Evolutionary conservation across 1,140 invertebrate species (phyloP).

Genomic region (Platyscapa corneri): DNA sequence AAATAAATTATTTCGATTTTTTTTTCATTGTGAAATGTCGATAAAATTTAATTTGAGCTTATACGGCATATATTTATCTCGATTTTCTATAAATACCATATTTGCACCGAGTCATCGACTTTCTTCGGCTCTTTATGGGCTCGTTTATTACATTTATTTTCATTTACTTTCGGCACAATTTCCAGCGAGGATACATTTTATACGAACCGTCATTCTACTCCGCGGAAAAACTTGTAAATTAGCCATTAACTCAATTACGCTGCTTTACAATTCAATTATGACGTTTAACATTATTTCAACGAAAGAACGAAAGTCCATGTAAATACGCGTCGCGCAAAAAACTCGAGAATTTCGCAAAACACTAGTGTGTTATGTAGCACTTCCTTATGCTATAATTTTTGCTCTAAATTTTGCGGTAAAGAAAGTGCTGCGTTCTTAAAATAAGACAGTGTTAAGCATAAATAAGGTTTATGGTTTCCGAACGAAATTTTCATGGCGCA

Average conservation of each 20-base stretch:
- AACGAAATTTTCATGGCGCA: constrained; percentile 41
- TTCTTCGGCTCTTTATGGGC: too few species aligned
- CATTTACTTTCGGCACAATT: background rate
- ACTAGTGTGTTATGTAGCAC: background rate
- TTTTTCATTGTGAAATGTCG: background rate
- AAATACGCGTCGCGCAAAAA: background rate
- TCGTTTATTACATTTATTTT: background rate
- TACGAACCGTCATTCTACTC: background rate
- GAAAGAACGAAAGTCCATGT: background rate
- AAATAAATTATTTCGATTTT: background rate
- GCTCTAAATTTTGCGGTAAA: constrained; percentile 30
- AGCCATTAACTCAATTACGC: background rate
- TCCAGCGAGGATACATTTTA: background rate
- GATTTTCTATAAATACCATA: too few species aligned
- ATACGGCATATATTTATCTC: too few species aligned
- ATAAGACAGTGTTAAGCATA: constrained; percentile 20
- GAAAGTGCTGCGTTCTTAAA: constrained; percentile 31
- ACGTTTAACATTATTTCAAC: background rate
- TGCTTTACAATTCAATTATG: background rate
- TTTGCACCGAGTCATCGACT: too few species aligned
- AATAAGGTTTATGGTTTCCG: constrained; percentile 42
- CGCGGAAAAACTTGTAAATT: background rate
- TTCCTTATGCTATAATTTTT: constrained; percentile 30
- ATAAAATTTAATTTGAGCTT: background rate
- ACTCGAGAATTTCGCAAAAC: constrained; percentile 1